Conservation (phyloP, 2,797 vertebrate species). For the Hyperoplus immaculatus region DNA sequence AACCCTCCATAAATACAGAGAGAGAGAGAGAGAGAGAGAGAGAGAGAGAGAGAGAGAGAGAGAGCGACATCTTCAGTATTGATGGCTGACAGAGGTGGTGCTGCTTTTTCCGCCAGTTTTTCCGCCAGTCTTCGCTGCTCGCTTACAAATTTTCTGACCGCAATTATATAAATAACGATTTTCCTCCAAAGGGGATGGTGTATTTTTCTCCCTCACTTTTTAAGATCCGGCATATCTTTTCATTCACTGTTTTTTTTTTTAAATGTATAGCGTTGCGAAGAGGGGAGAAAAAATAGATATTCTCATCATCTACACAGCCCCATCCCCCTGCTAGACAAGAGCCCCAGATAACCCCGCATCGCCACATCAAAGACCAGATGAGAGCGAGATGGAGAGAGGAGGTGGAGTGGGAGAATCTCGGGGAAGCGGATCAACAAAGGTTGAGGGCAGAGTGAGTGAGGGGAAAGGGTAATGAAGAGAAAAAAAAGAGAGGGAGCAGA, state of each 20-base stretch:
- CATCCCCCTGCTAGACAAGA: constrained; percentile 49
- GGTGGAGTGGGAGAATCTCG: constrained; percentile 53
- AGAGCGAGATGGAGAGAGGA: constrained; percentile 66
- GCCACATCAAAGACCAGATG: constrained; percentile 80
- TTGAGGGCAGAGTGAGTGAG: constrained; percentile 58
- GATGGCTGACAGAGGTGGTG: constrained; percentile 36
- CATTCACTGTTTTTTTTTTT: background rate
- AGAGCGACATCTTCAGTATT: constrained; percentile 48
- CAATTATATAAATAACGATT: constrained; percentile 44
- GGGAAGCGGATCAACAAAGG: constrained; percentile 56
- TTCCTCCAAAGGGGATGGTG: constrained; percentile 27
- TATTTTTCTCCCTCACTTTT: background rate
- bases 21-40: constrained; percentile 44
- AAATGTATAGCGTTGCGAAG: background rate
- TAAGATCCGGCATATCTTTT: constrained; percentile 22
- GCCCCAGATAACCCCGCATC: constrained; percentile 75
- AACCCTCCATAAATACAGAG: constrained; percentile 32
- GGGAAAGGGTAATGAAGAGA: constrained; percentile 21
- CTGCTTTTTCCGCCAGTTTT: constrained; percentile 49
- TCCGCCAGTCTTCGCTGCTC: constrained; percentile 29
- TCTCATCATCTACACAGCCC: constrained; percentile 32
- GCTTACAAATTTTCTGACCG: constrained; percentile 40
- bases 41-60: constrained; percentile 31
- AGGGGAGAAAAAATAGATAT: background rate
- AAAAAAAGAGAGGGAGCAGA: constrained; percentile 1